These are phyloP conservation scores for Clistopyga incitator DNA, from an alignment of 2,888 invertebrate species.

Conservation along the genomic window DNA sequence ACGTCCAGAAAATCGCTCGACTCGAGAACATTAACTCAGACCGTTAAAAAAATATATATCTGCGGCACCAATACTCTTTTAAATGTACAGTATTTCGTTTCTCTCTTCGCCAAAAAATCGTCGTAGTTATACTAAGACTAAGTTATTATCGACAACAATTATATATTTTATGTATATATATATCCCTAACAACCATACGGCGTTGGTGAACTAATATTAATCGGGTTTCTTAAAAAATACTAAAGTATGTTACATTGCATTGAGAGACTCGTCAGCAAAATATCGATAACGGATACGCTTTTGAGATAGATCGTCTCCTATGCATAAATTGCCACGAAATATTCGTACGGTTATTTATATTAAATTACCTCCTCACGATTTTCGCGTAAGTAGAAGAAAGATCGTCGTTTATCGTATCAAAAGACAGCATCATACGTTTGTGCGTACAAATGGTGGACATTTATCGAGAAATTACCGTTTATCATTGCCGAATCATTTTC, in stretches of 20 bases:
- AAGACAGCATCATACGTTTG: background rate
- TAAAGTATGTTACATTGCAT: slow-evolving; percentile 34
- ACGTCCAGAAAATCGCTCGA: slow-evolving; percentile 36
- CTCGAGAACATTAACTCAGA: slow-evolving; percentile 35
- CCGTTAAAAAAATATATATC: slow-evolving; percentile 67
- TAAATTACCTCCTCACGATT: background rate
- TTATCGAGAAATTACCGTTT: slow-evolving; percentile 3
- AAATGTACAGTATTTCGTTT: slow-evolving; percentile 52
- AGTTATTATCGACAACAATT: slow-evolving; percentile 35
- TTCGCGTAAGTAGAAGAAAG: background rate
- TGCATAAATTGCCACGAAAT: slow-evolving; percentile 12
- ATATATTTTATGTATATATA: slow-evolving; percentile 12
- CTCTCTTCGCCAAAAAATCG: slow-evolving; percentile 36
- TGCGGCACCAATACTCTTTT: slow-evolving; percentile 67
- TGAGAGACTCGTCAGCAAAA: slow-evolving; percentile 55
- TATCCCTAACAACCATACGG: slow-evolving; percentile 1
- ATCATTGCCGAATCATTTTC: background rate
- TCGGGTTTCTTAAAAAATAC: slow-evolving; percentile 20
- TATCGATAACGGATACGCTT: slow-evolving; percentile 20
- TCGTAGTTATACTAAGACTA: slow-evolving; percentile 33
- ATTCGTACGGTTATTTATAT: slow-evolving; percentile 5
- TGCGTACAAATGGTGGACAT: background rate
- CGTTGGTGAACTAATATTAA: slow-evolving; percentile 37
- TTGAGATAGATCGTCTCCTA: slow-evolving; percentile 17
- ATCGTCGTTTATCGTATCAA: background rate